phyloP scores from a whole-genome alignment of 2,888 invertebrate genomes.

The Desoria tigrina region DNA sequence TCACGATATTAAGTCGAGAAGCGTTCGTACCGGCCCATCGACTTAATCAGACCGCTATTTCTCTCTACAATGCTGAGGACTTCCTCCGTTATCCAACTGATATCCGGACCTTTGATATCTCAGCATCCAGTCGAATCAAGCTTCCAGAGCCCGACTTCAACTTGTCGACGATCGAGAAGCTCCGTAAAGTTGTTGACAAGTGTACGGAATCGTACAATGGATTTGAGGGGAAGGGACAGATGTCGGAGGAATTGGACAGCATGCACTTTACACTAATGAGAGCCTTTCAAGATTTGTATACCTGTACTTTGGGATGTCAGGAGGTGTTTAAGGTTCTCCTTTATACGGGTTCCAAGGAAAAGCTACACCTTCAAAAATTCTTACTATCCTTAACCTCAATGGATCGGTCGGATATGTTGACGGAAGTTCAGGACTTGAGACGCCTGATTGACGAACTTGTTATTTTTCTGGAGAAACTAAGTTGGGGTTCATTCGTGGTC shows the following conservation, averaged over 20 bases:
- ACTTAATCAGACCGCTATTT: conserved; percentile 46
- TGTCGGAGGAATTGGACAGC: conserved; percentile 39
- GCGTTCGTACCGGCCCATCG: conserved; percentile 50
- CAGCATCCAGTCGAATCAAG: conserved; percentile 31
- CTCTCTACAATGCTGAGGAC: conserved; percentile 46
- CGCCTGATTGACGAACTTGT: conserved; percentile 48
- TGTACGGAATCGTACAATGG: conserved; percentile 44
- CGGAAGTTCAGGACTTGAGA: conserved; percentile 46
- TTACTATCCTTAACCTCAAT: conserved; percentile 42
- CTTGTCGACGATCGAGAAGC: conserved; percentile 38
- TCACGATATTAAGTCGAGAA: conserved; percentile 41
- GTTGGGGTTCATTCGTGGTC: conserved; percentile 49
- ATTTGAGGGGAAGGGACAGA: conserved; percentile 37
- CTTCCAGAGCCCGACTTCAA: conserved; percentile 37
- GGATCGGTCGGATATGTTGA: conserved; percentile 49
- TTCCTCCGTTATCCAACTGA: conserved; percentile 48
- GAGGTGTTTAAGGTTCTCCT: conserved; percentile 49
- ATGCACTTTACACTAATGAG: conserved; percentile 39
- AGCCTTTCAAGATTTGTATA: conserved; percentile 48
- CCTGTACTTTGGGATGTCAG: conserved; percentile 40
- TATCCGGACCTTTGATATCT: conserved; percentile 36
- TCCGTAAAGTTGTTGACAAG: conserved; percentile 41
- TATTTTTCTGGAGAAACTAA: conserved; percentile 48
- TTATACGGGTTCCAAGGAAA: conserved; percentile 40
- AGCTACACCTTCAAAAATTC: conserved; percentile 44